Evolutionary conservation across 2,113 vertebrate genomes (phyloP).

Genomic region (Psittacula cyanocephala): DNA sequence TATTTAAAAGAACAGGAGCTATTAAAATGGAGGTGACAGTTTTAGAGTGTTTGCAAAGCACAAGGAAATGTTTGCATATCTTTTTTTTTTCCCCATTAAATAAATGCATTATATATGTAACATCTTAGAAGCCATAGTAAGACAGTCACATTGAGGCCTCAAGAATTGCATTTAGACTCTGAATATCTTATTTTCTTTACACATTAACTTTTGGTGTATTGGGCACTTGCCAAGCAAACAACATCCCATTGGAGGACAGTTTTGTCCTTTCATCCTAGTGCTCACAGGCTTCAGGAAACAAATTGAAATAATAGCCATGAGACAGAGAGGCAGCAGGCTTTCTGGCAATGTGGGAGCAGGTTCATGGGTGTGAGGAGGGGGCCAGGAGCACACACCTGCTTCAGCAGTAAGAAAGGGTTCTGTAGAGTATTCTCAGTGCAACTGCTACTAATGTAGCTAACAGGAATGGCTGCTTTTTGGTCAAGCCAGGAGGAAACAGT

Average conservation of each 20-base stretch:
- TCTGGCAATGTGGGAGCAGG: not conserved
- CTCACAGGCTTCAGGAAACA: not conserved
- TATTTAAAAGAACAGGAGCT: not conserved
- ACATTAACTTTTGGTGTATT: not conserved
- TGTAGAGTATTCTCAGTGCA: not conserved
- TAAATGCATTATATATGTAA: not conserved
- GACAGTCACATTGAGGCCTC: not conserved
- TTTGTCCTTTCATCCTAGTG: not conserved
- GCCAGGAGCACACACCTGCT: not conserved
- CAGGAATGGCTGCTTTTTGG: fast-evolving
- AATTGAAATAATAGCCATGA: not conserved
- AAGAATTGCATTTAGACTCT: not conserved
- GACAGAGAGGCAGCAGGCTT: not conserved
- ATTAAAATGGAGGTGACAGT: not conserved
- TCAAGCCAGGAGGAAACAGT: not conserved
- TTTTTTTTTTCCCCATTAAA: not conserved
- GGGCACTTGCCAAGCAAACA: not conserved
- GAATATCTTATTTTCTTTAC: not conserved
- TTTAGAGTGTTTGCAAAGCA: not conserved
- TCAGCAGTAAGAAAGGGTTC: not conserved
- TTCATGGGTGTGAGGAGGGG: too few species aligned
- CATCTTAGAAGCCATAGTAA: not conserved
- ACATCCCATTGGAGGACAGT: fast-evolving
- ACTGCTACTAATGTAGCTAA: fast-evolving
- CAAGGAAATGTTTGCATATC: not conserved